Evolutionary conservation across 2,888 invertebrate genomes (phyloP), one percentile per base, ranked within the genome.

Genomic region (Melikaiella ostensackeni): DNA sequence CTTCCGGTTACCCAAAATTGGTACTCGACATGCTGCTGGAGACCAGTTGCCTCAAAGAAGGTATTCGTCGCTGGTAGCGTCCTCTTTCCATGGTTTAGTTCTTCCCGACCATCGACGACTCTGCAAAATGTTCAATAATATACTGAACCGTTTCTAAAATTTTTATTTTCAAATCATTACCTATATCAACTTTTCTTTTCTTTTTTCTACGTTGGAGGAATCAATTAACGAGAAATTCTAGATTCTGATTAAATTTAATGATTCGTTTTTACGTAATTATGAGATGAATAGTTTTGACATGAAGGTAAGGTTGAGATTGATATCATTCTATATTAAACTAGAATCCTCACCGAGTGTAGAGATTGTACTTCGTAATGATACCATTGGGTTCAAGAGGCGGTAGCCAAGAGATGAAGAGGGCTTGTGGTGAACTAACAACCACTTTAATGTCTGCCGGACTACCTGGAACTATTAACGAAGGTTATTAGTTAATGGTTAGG

Each of bases 1-100:
- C 94, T 95, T 1, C 96, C 96, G 0, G 96, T 95, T 30, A 96
- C 95, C 94, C 96, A 95, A 89, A 96, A 96, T 87, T 96, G 95
- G 88, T 96, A 96, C 86, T 95, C 95, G 75, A 95, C 94, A 81
- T 95, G 94, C 11, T 94, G 93, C 87, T 95, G 94, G 38, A 96
- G 92, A 63, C 94, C 94, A 85, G 94, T 95, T 2, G 94, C 94
- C 88, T 95, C 95, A 85, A 94, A 95, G 78, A 92, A 93, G 2
- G 93, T 93, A 84, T 94, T 94, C 82, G 94, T 94, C 2, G 94
- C 94, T 3, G 94, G 94, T 75, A 95, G 91, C 33, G 93, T 94
- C 80, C 94, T 93, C 86, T 95, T 95, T 66, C 94, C 94, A 83
- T 95, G 95, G 86, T 95, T 95, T 21, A 95, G 88, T 88, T 95